These are phyloP conservation scores for Thecocarcelia acutangulata DNA, from an alignment of 2,888 invertebrate genomes.

Conservation along the genomic window DNA sequence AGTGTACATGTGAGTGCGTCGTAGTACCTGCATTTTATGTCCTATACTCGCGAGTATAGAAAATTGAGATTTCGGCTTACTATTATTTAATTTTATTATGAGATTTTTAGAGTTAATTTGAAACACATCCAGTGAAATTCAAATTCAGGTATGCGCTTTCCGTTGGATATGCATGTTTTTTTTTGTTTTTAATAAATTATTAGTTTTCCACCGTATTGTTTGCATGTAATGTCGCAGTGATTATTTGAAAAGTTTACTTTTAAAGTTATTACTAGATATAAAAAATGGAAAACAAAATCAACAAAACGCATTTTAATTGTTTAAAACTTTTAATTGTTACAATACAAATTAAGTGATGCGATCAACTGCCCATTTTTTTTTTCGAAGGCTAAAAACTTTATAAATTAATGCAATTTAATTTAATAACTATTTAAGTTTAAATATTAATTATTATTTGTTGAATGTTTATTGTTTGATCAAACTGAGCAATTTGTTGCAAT, in stretches of 20 bases:
- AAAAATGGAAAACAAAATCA: background rate
- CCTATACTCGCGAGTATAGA: too few species aligned
- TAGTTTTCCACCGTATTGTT: background rate
- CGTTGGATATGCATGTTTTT: too few species aligned
- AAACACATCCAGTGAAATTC: too few species aligned
- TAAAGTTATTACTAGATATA: background rate
- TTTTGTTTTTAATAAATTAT: too few species aligned
- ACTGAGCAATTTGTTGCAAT: too few species aligned
- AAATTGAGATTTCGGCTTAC: too few species aligned
- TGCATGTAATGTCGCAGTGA: too few species aligned
- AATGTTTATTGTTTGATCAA: background rate
- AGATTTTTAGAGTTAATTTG: too few species aligned
- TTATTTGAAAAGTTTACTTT: background rate
- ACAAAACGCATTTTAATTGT: background rate
- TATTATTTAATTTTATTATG: too few species aligned
- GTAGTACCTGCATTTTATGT: too few species aligned
- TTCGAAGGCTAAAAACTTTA: slow-evolving; percentile 3
- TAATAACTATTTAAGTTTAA: background rate
- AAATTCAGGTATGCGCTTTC: too few species aligned
- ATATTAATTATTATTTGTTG: background rate
- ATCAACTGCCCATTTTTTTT: background rate
- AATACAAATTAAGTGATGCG: background rate
- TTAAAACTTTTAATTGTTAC: background rate
- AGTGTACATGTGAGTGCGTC: too few species aligned
- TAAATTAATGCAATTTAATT: background rate